phyloP scores from a whole-genome alignment of 2,797 vertebrate genomes.

The Varecia variegata region DNA sequence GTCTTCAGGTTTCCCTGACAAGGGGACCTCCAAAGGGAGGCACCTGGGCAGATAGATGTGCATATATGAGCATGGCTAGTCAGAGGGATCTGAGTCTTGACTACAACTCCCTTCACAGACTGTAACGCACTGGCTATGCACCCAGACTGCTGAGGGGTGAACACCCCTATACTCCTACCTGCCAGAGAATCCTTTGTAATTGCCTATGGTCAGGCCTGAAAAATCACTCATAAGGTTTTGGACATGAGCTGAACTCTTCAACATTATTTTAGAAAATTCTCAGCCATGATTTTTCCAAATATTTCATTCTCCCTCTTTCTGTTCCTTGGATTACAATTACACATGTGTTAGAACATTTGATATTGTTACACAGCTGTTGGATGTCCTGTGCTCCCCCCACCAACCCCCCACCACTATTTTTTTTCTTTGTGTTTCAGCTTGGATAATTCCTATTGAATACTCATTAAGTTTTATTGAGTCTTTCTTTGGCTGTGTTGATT shows the following conservation, averaged over 20 bases:
- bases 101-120: rapidly evolving
- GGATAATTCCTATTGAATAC: not conserved
- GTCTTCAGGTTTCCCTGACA: not conserved
- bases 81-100: not conserved
- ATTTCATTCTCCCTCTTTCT: not conserved
- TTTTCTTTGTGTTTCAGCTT: not conserved
- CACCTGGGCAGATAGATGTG: not conserved
- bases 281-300: not conserved
- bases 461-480: not conserved
- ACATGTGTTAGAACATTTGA: not conserved
- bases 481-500: not conserved
- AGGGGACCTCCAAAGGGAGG: not conserved
- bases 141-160: not conserved
- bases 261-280: not conserved
- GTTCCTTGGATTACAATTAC: not conserved
- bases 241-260: not conserved
- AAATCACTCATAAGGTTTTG: not conserved
- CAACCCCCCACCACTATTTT: not conserved
- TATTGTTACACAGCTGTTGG: not conserved
- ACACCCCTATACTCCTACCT: not conserved
- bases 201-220: not conserved
- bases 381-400: not conserved
- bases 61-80: not conserved
- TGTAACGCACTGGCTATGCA: rapidly evolving
- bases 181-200: not conserved